These are phyloP conservation scores for Ianthella basta DNA, from an alignment of 37 sponge, comb jelly and placozoan species.

Conservation along the genomic window DNA sequence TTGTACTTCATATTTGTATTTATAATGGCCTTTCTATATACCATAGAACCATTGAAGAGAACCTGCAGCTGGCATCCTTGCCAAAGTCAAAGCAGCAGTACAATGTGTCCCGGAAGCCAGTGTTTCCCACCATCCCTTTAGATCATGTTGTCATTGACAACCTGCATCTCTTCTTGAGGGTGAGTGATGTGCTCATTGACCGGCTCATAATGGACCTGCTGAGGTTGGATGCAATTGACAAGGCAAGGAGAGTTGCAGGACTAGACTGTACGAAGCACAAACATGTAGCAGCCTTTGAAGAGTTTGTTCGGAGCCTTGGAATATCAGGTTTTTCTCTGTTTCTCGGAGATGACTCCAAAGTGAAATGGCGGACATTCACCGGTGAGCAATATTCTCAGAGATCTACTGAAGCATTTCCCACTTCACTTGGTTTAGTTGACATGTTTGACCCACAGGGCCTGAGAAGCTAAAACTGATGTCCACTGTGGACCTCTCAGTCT, in stretches of 20 bases:
- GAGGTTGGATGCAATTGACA: background rate
- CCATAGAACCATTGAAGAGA: too few relatives aligned
- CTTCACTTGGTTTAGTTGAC: background rate
- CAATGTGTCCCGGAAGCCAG: constrained; percentile 13
- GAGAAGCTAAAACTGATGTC: constrained; percentile 35
- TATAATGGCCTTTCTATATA: too few relatives aligned
- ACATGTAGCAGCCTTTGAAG: constrained; percentile 26
- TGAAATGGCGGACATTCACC: constrained; percentile 20
- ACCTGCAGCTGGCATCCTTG: too few relatives aligned
- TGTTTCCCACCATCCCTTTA: constrained; percentile 42
- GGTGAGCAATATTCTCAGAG: background rate
- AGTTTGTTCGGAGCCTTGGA: background rate
- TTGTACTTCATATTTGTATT: too few relatives aligned
- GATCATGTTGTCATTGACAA: constrained; percentile 40
- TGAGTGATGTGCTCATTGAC: constrained; percentile 40
- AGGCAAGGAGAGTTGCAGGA: background rate
- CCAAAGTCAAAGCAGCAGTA: background rate
- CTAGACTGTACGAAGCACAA: background rate
- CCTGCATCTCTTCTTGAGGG: constrained; percentile 43
- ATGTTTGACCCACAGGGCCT: background rate
- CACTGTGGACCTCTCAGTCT: background rate
- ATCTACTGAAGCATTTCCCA: too few relatives aligned
- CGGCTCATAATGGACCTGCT: constrained; percentile 15
- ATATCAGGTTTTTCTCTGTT: constrained; percentile 18
- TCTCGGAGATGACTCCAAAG: background rate